Conservation (phyloP, 2,888 invertebrate genomes). For the Synanthedon myopaeformis region DNA sequence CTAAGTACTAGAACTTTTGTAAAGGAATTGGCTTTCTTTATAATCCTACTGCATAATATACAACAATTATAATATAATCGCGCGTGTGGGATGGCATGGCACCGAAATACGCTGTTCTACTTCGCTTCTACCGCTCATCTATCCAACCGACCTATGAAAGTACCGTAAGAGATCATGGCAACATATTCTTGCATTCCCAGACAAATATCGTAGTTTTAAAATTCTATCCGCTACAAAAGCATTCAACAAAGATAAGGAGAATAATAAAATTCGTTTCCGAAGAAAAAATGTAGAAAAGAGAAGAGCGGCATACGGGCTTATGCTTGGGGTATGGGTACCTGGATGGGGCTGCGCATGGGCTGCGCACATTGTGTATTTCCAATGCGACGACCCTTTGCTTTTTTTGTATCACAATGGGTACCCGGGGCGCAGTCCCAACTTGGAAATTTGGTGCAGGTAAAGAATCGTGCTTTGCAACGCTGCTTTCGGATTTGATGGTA, state of each 20-base stretch:
- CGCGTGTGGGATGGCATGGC: slow-evolving; percentile 14
- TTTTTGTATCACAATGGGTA: slow-evolving; percentile 56
- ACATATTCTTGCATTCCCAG: too few species aligned
- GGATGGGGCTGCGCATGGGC: slow-evolving; percentile 30
- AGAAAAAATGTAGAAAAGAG: slow-evolving; percentile 1
- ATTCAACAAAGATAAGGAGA: too few species aligned
- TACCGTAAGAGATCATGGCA: slow-evolving; percentile 36
- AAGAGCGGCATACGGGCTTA: slow-evolving; percentile 19
- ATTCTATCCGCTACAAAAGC: too few species aligned
- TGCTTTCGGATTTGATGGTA: slow-evolving; percentile 29
- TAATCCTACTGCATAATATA: too few species aligned
- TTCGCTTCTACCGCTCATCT: slow-evolving; percentile 12
- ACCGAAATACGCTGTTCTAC: slow-evolving; percentile 17
- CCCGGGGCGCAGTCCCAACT: slow-evolving; percentile 43
- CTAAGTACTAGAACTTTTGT: too few species aligned
- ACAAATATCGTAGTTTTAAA: too few species aligned
- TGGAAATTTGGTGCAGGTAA: slow-evolving; percentile 47
- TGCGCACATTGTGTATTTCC: slow-evolving; percentile 29
- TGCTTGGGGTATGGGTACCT: slow-evolving; percentile 17
- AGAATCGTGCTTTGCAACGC: slow-evolving; percentile 33
- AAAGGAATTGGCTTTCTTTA: too few species aligned
- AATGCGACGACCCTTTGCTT: slow-evolving; percentile 49
- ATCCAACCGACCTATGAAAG: slow-evolving; percentile 29
- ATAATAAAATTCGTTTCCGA: not conserved
- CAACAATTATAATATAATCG: slow-evolving; percentile 8